These are phyloP conservation scores for Bedellia somnulentella DNA, from an alignment of 2,888 invertebrate species.

Conservation along the genomic window DNA sequence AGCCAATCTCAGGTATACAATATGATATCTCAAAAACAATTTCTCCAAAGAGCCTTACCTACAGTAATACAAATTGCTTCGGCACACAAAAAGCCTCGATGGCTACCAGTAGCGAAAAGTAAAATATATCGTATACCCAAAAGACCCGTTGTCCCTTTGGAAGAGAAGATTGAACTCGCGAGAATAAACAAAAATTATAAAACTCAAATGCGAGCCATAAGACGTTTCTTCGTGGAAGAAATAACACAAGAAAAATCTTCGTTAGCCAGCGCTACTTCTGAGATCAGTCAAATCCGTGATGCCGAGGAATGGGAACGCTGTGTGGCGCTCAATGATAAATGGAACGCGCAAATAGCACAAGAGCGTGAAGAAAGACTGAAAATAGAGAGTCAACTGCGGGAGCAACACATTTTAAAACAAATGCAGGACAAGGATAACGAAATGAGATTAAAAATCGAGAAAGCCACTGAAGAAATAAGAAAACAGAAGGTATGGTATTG, in stretches of 20 bases:
- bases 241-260: constrained; percentile 48
- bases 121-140: constrained; percentile 74
- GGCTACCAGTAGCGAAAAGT: constrained; percentile 78
- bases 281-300: constrained; percentile 55
- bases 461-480: constrained; percentile 53
- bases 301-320: constrained; percentile 67
- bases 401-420: constrained; percentile 41
- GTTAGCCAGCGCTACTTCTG: constrained; percentile 54
- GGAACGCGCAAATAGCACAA: constrained; percentile 68
- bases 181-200: constrained; percentile 73
- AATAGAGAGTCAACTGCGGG: constrained; percentile 41
- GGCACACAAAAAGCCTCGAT: constrained; percentile 71
- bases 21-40: constrained; percentile 19
- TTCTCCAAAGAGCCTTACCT: constrained; percentile 33
- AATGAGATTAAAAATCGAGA: constrained; percentile 26
- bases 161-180: constrained; percentile 67
- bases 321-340: constrained; percentile 64
- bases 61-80: constrained; percentile 31
- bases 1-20: too few relatives aligned
- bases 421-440: constrained; percentile 34
- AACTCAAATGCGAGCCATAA: constrained; percentile 60
- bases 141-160: constrained; percentile 58
- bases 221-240: constrained; percentile 55
- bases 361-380: constrained; percentile 62
- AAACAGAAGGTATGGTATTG: constrained; percentile 35